Evolutionary conservation across 2,888 invertebrate species (phyloP), one percentile per base, ranked within the genome.

Genomic region (Caprella mutica): DNA sequence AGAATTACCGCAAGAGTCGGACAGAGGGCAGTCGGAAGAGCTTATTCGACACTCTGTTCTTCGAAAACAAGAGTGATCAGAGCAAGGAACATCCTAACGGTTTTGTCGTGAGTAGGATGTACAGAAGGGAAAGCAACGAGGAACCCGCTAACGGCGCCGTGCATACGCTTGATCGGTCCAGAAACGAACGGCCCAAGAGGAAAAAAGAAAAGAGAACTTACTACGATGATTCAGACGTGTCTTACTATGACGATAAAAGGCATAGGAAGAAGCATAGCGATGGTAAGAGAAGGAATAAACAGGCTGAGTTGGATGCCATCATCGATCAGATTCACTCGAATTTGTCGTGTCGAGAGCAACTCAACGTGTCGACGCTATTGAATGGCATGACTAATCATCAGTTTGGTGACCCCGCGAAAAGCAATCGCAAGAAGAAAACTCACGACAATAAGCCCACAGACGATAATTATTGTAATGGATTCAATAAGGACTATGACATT

Each of bases 321-420:
- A 48, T 48, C 26, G 29, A 48, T 9, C 48, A 48, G 30, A 48
- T 48, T n/a, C 48, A 48, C 21, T 30, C 48, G 30, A 48, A 48
- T 17, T n/a, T 48, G 14, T 27, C 48, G 19, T 48, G 48, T 26
- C 29, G 48, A 21, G 48, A 48, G 23, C 29, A n/a, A n/a, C n/a
- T n/a, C n/a, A n/a, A n/a, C n/a, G n/a, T n/a, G n/a, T n/a, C n/a
- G n/a, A n/a, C n/a, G n/a, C n/a, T n/a, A n/a, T n/a, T n/a, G n/a
- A n/a, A n/a, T n/a, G n/a, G n/a, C n/a, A n/a, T n/a, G n/a, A n/a
- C n/a, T n/a, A n/a, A n/a, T n/a, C n/a, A n/a, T n/a, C n/a, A n/a
- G n/a, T n/a, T n/a, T n/a, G n/a, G n/a, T n/a, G n/a, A n/a, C n/a
- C n/a, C n/a, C n/a, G n/a, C n/a, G n/a, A n/a, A n/a, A n/a, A n/a